Base-by-base conservation (phyloP, 2,888 invertebrate species). In the Tricholauxania praeusta region DNA sequence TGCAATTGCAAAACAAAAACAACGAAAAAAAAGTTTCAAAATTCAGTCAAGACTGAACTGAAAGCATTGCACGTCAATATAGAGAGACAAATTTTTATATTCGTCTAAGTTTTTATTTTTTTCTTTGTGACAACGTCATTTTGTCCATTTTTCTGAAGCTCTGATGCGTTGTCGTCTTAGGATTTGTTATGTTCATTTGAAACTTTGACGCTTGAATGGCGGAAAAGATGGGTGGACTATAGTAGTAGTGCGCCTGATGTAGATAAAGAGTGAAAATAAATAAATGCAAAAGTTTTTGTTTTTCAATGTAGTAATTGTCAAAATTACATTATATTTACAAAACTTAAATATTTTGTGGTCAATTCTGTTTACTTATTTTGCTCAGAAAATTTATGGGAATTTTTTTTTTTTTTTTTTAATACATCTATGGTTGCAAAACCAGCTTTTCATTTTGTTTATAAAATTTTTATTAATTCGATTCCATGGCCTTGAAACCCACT, bases 141-240 rank as follows among this genome's bases (percentile, higher is more conserved):
- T 80, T 82, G 83, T 85, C 84, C 86, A 83, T 49, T 64, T 64
- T 48, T 47, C 17, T 80, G 80, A 81, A 79, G 79, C 80, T 78
- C 78, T 83, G 83, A 83, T 82, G 82, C 82, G 77, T 81, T 80
- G 73, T 73, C 77, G 75, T 74, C 73, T 67, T 71, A 77, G 82
- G 82, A 82, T 84, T 82, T 82, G 82, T 82, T 84, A 84, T 82
- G 82, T 82, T 83, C 82, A 82, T 82, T 84, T 80, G 83, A 80
- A 83, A 82, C 82, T 83, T 83, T 84, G 84, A 83, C 84, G 82
- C 84, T 84, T 82, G 77, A 84, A 84, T 84, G 82, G 83, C 78
- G 83, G 78, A 78, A 78, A 79, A 62, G 32, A 65, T 47, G 32
- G 17, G 17, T 22, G 15, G 28, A 28, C 47, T 10, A 14, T 47